These are phyloP conservation scores for Anthopleura sola DNA, from an alignment of 64 coral and sea anemone genomes.

Conservation along the genomic window DNA sequence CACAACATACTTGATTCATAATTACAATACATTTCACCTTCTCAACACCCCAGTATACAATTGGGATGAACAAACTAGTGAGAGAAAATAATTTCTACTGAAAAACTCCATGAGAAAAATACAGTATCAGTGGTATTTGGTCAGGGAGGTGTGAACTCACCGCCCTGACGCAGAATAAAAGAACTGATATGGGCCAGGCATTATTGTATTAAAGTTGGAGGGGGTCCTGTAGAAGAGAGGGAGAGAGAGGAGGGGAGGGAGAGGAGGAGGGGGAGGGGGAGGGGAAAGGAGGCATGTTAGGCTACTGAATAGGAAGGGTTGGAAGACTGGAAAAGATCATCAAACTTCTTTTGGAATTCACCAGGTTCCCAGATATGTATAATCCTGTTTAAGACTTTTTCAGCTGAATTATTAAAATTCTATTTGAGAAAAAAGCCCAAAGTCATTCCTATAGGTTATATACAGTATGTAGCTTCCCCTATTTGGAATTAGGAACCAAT, in stretches of 20 bases:
- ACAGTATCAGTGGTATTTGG: neutral
- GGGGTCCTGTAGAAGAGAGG: neutral
- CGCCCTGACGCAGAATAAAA: neutral
- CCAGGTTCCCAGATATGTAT: no score
- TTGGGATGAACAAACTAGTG: neutral
- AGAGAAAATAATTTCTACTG: neutral
- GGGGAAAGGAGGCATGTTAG: no score
- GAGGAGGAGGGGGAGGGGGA: no score
- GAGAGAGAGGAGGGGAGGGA: no score
- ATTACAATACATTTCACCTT: neutral
- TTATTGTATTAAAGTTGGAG: constrained; percentile 5
- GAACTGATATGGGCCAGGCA: neutral
- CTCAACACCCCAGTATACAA: constrained; percentile 32
- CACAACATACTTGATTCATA: neutral
- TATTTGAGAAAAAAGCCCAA: no score
- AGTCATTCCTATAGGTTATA: no score
- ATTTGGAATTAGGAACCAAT: no score
- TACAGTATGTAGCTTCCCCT: no score
- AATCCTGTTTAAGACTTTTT: no score
- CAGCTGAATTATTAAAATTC: no score
- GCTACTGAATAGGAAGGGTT: no score
- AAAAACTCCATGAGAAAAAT: neutral
- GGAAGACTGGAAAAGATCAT: neutral
- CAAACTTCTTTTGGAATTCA: no score
- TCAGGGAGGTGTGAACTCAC: neutral